Base-by-base conservation (phyloP, 2,888 invertebrate genomes). In the Archips crataeganus region DNA sequence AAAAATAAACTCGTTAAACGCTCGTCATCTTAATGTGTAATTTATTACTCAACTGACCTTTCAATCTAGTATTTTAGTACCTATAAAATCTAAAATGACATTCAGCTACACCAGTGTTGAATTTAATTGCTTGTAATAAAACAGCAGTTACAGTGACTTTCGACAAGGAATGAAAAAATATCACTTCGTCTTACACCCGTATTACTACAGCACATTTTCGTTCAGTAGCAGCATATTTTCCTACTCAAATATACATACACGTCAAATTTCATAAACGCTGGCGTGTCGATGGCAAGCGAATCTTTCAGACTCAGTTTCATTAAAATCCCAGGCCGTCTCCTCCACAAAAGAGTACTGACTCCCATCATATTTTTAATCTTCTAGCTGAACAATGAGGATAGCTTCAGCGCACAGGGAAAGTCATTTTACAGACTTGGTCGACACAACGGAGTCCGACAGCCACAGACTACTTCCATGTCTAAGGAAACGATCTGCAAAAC, bases 321-420 rank as follows among this genome's bases (percentile, higher is more conserved):
- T 87, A 85, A 85, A 86, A 84, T 75, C 80, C 76, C 80, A 78
- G 82, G 81, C 77, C 79, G 81, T 81, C 80, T 81, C 79, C 67
- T 66, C 77, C 79, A 85, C 84, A 86, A 85, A 87, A 84, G 84
- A 81, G 77, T 78, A 79, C 81, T 79, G 78, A 79, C 78, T 82
- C 77, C 74, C 78, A 81, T 82, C 82, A 87, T 85, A 86, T 87
- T 87, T 88, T 88, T 87, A 87, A 88, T 88, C 86, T 86, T 81
- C 83, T 79, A 79, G 76, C 81, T 79, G 84, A 84, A 87, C 86
- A 87, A 87, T 78, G 74, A 71, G 68, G 63, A 67, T 71, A 62
- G 76, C 74, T 74, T 71, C 74, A 76, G 69, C 68, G 76, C 74
- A 75, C 75, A 77, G 73, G 75, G 71, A 75, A 69, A 75, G 59